These are phyloP conservation scores for Micrasema longulum DNA, from an alignment of 1,140 invertebrate genomes.

Conservation along the genomic window DNA sequence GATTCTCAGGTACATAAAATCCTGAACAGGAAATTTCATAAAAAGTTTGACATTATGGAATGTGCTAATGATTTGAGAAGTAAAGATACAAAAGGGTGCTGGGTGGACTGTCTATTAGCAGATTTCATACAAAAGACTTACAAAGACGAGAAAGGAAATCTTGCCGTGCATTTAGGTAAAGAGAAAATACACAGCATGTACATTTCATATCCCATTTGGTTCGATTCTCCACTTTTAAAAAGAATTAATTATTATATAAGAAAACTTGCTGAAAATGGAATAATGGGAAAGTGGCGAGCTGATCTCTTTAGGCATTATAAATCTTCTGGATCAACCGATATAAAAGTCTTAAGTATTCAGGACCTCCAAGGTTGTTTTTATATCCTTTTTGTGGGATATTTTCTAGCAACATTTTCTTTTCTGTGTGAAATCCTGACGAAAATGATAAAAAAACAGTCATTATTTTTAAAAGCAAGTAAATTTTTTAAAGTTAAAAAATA, in stretches of 20 bases:
- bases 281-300: slow-evolving; percentile 59
- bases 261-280: slow-evolving; percentile 57
- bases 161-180: slow-evolving; percentile 61
- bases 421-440: slow-evolving; percentile 23
- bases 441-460: too few species aligned
- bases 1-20: slow-evolving; percentile 57
- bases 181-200: slow-evolving; percentile 64
- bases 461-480: too few species aligned
- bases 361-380: slow-evolving; percentile 48
- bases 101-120: slow-evolving; percentile 62
- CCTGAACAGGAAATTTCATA: slow-evolving; percentile 59
- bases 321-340: background rate
- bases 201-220: slow-evolving; percentile 59
- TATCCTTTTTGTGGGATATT: slow-evolving; percentile 40
- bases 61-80: slow-evolving; percentile 60
- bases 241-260: slow-evolving; percentile 57
- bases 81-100: slow-evolving; percentile 60
- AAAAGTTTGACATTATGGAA: slow-evolving; percentile 57
- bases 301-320: background rate
- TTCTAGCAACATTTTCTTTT: slow-evolving; percentile 10
- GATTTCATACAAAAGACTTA: slow-evolving; percentile 60
- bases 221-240: slow-evolving; percentile 58
- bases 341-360: slow-evolving; percentile 33
- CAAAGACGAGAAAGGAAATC: slow-evolving; percentile 61
- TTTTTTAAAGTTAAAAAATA: too few species aligned